Base-by-base conservation (phyloP, 2,888 invertebrate species). In the Netelia fuscicornis region DNA sequence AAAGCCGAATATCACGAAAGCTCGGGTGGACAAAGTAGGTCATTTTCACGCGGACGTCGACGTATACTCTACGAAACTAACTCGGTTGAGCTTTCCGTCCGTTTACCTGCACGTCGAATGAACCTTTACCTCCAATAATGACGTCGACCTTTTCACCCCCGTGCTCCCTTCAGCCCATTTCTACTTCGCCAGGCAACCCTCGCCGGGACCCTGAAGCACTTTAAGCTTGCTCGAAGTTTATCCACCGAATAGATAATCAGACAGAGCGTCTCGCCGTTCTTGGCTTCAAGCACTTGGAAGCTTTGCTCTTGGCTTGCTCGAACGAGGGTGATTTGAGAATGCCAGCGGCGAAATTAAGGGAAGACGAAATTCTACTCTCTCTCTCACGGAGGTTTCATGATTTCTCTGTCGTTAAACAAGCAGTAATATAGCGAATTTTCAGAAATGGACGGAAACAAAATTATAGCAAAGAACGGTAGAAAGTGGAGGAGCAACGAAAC, bases 241-340 rank as follows among this genome's bases (percentile, higher is more conserved):
- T 85, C 83, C 83, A 85, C 62, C 83, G 83, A 83, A 83, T 83
- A 82, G 82, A 76, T 83, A 83, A 85, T 85, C 85, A 80, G 75
- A 80, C 54, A 68, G 80, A 83, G 48, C 62, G 44, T 62, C 37
- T 37, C 20, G 52, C 54, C 44, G 23, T 42, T 58, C n/a, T 42
- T 76, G 76, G 76, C 2, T 76, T 67, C 72, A 42, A 80, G 72
- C 56, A 67, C 52, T 72, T 56, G 72, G 48, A 13, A 48, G 11
- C 30, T 30, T 48, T 48, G 10, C 48, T 48, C 48, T 48, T 48
- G 48, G 48, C 48, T 71, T 83, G 76, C 72, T 72, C 42, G 48
- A 74, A 85, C 58, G 71, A 72, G 78, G 13, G 71, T 10, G 58
- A 79, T 65, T 67, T 30, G 72, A 37, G 79, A 42, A 83, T 58